A percentile compares a stretch with the other conserved stretches of the same genome.
Evolutionary conservation across 2,888 invertebrate genomes (phyloP).

Genomic region (Panopea generosa): DNA sequence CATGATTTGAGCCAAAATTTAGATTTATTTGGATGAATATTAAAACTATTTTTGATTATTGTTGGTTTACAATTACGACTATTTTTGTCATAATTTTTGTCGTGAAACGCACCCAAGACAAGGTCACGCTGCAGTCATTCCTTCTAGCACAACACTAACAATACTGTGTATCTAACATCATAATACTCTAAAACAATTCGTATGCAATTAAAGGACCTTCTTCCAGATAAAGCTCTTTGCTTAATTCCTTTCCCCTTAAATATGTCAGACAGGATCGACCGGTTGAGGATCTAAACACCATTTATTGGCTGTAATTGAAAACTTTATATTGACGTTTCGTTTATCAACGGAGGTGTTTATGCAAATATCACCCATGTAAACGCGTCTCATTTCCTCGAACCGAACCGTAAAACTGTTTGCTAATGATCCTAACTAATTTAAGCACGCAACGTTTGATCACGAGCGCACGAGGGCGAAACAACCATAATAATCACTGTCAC

Average conservation of each 20-base stretch:
- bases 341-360: constrained; percentile 66
- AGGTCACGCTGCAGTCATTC: too few relatives aligned
- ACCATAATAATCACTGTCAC: constrained; percentile 53
- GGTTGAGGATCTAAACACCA: constrained; percentile 29
- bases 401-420: constrained; percentile 67
- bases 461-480: constrained; percentile 38
- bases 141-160: too few relatives aligned
- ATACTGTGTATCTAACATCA: too few relatives aligned
- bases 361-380: constrained; percentile 69
- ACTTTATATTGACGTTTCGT: constrained; percentile 66
- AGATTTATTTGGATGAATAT: too few relatives aligned
- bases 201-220: neutral
- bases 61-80: too few relatives aligned
- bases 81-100: too few relatives aligned
- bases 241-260: constrained; percentile 20
- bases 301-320: constrained; percentile 67
- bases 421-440: constrained; percentile 67
- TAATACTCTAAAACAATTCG: too few relatives aligned
- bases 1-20: too few relatives aligned
- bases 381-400: constrained; percentile 66
- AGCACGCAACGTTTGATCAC: constrained; percentile 63
- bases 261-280: constrained; percentile 19
- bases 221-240: constrained; percentile 29
- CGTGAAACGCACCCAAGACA: too few relatives aligned
- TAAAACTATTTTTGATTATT: too few relatives aligned